A percentile compares a stretch with the other conserved stretches of the same genome.
Evolutionary conservation across 2,113 vertebrate species (phyloP).

Genomic region (Anas platyrhynchos): DNA sequence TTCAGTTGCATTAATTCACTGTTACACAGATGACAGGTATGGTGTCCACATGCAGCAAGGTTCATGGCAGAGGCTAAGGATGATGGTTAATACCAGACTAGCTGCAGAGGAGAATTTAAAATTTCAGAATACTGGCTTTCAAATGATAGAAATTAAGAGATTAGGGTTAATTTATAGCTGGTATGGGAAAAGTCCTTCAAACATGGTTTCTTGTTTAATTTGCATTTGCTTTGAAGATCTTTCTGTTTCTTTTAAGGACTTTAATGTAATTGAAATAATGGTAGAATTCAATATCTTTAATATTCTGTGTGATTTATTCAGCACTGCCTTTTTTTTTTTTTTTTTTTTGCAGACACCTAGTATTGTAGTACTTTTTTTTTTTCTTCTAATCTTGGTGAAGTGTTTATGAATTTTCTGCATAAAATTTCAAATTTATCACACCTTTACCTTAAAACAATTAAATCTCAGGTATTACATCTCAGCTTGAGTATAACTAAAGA

Average conservation of each 20-base stretch:
- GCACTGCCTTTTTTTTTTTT: background rate
- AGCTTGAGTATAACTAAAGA: background rate
- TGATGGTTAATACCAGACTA: background rate
- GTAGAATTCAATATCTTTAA: background rate
- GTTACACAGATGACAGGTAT: background rate
- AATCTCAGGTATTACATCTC: background rate
- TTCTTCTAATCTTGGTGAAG: background rate
- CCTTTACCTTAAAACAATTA: background rate
- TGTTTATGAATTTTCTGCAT: background rate
- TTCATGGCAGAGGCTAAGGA: background rate
- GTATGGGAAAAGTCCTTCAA: background rate
- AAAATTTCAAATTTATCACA: background rate
- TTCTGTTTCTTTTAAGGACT: background rate
- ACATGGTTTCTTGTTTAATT: background rate
- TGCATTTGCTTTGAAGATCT: background rate
- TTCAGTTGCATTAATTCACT: background rate
- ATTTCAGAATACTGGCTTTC: background rate
- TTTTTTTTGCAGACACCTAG: background rate
- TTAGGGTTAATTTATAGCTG: background rate
- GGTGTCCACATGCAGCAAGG: background rate
- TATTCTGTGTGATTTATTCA: background rate
- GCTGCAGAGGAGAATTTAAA: background rate
- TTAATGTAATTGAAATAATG: background rate
- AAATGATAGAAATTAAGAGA: background rate
- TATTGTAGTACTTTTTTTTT: background rate